These are phyloP conservation scores for Chloroclystis v-ata DNA, from an alignment of 2,888 invertebrate genomes.

Conservation along the genomic window DNA sequence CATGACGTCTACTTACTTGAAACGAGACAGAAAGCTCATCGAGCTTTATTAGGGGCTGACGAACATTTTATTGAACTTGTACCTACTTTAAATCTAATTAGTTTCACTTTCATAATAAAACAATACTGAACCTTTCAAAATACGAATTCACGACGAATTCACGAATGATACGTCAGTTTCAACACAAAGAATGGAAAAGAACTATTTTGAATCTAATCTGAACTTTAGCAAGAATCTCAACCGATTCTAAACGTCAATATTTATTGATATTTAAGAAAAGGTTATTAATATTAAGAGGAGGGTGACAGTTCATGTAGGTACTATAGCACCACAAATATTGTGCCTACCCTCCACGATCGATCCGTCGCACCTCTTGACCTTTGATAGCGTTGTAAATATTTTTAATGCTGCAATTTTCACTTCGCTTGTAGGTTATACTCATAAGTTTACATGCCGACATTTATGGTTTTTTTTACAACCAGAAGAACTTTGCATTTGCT, in stretches of 20 bases:
- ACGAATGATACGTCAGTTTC: no score
- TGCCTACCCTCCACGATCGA: conserved; percentile 12
- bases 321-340: no score
- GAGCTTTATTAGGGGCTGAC: not conserved
- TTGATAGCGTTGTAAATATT: conserved; percentile 21
- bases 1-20: conserved; percentile 20
- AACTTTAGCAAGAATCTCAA: no score
- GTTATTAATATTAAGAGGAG: no score
- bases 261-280: no score
- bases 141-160: no score
- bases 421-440: conserved; percentile 25
- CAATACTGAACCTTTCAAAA: no score
- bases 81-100: not conserved
- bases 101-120: no score
- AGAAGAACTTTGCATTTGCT: conserved; percentile 14
- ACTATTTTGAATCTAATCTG: no score
- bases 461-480: conserved; percentile 35
- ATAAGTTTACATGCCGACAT: conserved; percentile 33
- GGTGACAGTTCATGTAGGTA: no score
- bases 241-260: no score
- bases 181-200: no score
- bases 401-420: conserved; percentile 29
- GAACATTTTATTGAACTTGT: not conserved
- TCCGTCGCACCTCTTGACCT: conserved; percentile 21
- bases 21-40: conserved; percentile 13